Percentiles rank a stretch among this genome's conserved stretches.
These are phyloP conservation scores for Aphidius gifuensis DNA, from an alignment of 1,140 invertebrate species.

Conservation along the genomic window DNA sequence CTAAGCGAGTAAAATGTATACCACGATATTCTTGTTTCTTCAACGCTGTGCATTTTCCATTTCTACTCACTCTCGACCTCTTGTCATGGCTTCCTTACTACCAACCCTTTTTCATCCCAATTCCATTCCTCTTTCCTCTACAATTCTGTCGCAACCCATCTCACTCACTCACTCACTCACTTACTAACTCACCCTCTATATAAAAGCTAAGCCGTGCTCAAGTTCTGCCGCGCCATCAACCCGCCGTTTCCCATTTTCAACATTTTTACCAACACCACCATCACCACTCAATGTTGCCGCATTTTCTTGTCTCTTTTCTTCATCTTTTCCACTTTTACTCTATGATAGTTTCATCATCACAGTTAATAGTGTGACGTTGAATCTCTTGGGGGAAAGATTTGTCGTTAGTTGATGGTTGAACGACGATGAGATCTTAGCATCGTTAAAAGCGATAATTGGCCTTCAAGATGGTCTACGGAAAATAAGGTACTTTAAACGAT, in stretches of 20 bases:
- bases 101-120: neutral
- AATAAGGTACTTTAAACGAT: neutral
- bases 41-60: neutral
- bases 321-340: neutral
- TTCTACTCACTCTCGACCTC: neutral
- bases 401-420: conserved; percentile 16
- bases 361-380: conserved; percentile 14
- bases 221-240: neutral
- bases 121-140: neutral
- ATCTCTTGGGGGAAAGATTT: conserved; percentile 9
- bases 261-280: neutral
- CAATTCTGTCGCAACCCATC: neutral
- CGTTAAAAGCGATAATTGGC: conserved; percentile 19
- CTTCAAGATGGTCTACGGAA: conserved; percentile 3
- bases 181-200: neutral
- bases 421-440: conserved; percentile 6
- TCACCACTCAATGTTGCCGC: no score
- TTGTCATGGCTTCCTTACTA: neutral
- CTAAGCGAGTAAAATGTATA: neutral
- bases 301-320: neutral
- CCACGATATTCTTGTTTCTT: no score
- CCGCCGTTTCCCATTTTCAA: neutral
- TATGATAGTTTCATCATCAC: conserved; percentile 14
- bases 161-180: neutral
- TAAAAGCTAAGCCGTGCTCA: conserved; percentile 1